These are phyloP conservation scores for Falco berigora DNA, from an alignment of 2,797 vertebrate species.

Conservation along the genomic window DNA sequence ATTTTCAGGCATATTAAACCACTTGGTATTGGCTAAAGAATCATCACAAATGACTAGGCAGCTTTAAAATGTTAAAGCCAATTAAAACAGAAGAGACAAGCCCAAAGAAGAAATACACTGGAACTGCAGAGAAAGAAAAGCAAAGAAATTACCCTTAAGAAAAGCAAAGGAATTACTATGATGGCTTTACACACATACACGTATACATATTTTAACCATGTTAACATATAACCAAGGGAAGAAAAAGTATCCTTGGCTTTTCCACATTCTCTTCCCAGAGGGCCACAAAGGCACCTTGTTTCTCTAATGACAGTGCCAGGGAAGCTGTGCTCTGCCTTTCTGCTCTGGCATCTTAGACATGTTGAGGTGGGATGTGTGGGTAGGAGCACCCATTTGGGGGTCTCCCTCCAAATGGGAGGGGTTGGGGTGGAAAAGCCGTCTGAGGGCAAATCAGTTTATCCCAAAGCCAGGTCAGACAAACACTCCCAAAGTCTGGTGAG, in stretches of 20 bases:
- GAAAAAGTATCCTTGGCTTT: not conserved
- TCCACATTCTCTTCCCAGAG: not conserved
- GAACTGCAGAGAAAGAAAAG: not conserved
- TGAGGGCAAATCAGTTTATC: not conserved
- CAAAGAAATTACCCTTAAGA: not conserved
- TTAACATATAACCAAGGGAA: not conserved
- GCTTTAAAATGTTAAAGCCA: not conserved
- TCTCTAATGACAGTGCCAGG: not conserved
- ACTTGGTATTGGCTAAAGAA: not conserved
- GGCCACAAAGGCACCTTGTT: rapidly evolving
- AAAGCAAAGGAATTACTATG: not conserved
- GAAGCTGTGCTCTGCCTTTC: not conserved
- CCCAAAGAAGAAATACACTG: not conserved
- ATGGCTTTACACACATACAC: not conserved
- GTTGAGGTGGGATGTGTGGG: not conserved
- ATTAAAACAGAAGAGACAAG: not conserved
- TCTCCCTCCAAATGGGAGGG: not conserved
- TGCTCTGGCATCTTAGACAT: rapidly evolving
- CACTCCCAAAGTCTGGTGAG: not conserved
- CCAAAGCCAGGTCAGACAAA: not conserved
- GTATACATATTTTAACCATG: not conserved
- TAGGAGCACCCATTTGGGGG: not conserved
- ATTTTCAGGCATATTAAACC: not conserved
- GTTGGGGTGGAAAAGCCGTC: too few species aligned
- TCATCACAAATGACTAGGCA: not conserved